These are phyloP conservation scores for Pachypanchax playfairii DNA, from an alignment of 2,113 vertebrate species.

Conservation along the genomic window DNA sequence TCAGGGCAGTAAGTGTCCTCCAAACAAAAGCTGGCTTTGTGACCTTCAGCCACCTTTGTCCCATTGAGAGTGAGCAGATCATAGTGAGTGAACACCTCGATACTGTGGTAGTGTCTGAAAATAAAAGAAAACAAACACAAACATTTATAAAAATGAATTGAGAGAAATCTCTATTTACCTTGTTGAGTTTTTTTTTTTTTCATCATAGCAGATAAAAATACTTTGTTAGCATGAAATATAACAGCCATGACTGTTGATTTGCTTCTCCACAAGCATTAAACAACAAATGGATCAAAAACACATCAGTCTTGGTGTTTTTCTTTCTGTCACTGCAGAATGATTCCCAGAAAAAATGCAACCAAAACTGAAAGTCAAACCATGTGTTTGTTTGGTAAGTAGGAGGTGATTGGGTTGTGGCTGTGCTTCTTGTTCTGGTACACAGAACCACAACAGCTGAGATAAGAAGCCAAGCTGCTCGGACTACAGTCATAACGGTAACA, in stretches of 20 bases:
- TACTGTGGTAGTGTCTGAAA: slow-evolving; percentile 96
- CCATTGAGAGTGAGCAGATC: slow-evolving; percentile 94
- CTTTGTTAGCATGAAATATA: slow-evolving; percentile 1
- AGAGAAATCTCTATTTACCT: neutral
- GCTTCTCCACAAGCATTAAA: slow-evolving; percentile 2
- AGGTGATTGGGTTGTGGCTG: slow-evolving; percentile 56
- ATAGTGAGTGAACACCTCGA: slow-evolving; percentile 97
- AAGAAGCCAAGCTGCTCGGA: slow-evolving; percentile 50
- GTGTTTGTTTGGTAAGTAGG: slow-evolving; percentile 47
- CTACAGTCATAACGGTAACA: too few species aligned
- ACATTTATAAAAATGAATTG: neutral
- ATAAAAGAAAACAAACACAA: neutral
- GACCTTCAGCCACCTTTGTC: slow-evolving; percentile 93
- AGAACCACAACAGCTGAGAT: slow-evolving; percentile 69
- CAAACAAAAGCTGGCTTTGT: slow-evolving; percentile 98
- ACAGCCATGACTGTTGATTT: slow-evolving; percentile 19
- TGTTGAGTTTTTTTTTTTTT: neutral
- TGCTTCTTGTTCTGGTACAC: slow-evolving; percentile 53
- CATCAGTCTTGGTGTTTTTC: slow-evolving; percentile 20
- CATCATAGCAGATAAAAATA: neutral
- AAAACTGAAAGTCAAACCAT: slow-evolving; percentile 39
- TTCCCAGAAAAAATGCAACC: slow-evolving; percentile 36
- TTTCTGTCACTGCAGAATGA: slow-evolving; percentile 23
- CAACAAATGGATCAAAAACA: neutral
- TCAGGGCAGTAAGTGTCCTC: slow-evolving; percentile 94